Conservation (phyloP, 2,888 invertebrate genomes). For the Hipparchia sbordonii region DNA sequence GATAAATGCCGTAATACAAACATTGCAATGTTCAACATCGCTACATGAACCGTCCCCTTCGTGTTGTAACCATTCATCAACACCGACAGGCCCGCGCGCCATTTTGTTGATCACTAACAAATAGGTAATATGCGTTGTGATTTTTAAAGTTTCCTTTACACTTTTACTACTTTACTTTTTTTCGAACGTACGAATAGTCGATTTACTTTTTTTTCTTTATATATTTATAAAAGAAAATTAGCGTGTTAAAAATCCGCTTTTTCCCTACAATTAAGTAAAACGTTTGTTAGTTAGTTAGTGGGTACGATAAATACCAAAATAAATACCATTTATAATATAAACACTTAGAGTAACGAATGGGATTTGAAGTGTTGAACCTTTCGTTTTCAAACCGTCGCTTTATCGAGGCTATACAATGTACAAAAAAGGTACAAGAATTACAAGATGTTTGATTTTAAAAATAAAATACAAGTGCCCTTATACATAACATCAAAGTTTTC, state of each 20-base stretch:
- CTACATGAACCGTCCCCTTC: neutral
- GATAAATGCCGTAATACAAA: neutral
- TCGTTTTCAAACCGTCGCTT: no score
- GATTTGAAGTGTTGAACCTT: no score
- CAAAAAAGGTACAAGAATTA: no score
- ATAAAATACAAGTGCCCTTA: neutral
- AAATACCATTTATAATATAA: no score
- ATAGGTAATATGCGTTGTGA: neutral
- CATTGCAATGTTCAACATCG: neutral
- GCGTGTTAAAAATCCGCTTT: no score
- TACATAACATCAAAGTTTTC: neutral
- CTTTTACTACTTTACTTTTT: neutral
- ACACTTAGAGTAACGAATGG: no score
- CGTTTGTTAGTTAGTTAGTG: no score
- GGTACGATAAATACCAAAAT: no score
- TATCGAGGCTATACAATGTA: no score
- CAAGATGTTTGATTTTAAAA: neutral
- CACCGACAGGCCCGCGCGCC: constrained; percentile 20
- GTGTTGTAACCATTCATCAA: constrained; percentile 14
- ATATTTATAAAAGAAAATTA: no score
- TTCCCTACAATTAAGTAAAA: no score
- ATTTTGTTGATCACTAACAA: constrained; percentile 30
- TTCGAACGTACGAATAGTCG: neutral
- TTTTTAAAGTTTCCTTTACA: neutral
- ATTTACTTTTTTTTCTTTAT: no score